Evolutionary conservation across 1,140 invertebrate species (phyloP), one percentile per base, ranked within the genome.

Genomic region (Drosophila kurseongensis): DNA sequence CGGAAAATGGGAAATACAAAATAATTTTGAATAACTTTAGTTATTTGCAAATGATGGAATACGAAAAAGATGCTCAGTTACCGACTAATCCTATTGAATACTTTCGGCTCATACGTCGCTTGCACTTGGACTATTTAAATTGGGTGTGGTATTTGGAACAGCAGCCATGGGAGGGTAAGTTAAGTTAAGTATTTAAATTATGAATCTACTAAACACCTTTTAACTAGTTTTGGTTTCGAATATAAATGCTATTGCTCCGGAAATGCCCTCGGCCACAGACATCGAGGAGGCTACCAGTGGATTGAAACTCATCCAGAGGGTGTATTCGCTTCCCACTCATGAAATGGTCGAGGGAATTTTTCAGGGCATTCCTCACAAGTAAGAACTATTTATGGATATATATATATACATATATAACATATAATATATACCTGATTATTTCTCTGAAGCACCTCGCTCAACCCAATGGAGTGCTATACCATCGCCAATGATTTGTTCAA

Each of bases 131-230:
- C 1, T 51, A 51, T 13, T 9, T 13, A 0, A 51, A 51, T 32
- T 51, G 27, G 48, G 5, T 16, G 1, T 51, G 48, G 48, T 16
- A 10, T 1, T 16, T 51, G 29, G 29, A 51, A 5, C n/a, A 51
- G 29, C 48, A 51, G 48, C 48, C 48, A 1, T 51, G 48, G 48
- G 48, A 35, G 27, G 8, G 48, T 51, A 51, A 10, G 48, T 16
- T 5, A 2, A 5, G 5, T 1, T 32, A 8, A 32, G 7, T 0
- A 8, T 1, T 6, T 32, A 1, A 1, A 3, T 38, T 13, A 38
- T 10, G 36, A 1, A 38, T 38, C 0, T 5, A 51, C 0, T 12
- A 5, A 0, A 0, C 10, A 1, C 0, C 8, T 14, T 29, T 51
- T 32, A 0, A 35, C 2, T 14, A 51, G 48, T 2, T 35, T 14